Base-by-base conservation (phyloP, 2,888 invertebrate species). In the Cantharis flavilabris region DNA sequence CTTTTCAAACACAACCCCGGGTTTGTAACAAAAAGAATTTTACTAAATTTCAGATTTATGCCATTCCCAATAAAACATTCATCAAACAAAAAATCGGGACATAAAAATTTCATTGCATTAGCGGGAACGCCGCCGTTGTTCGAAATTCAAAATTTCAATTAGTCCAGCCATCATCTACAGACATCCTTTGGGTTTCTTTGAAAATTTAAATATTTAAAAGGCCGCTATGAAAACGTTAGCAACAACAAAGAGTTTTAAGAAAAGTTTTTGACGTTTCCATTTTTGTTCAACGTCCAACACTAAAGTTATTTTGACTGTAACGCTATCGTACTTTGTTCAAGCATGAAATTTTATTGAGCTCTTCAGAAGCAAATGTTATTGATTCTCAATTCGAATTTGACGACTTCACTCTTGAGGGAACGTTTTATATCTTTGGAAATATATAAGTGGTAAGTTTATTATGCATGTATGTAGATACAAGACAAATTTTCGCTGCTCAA, bases 301-400 rank as follows among this genome's bases (percentile, higher is more conserved):
- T 78, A 76, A 76, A 78, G 73, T 78, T 78, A 78, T 78, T 78
- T 76, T 75, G 78, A 75, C 75, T 78, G 72, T 78, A 78, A 78
- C 78, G 78, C 75, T 78, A 75, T 75, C 78, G 78, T 78, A 78
- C 78, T 78, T 78, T 78, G 78, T 78, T 78, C 73, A 16, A 78
- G 78, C 78, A 73, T 75, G 78, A 78, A 78, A 78, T 78, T 78
- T 78, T 78, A 78, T 71, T 72, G 72, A 70, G 26, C 75, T 76
- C 75, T 78, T 78, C 78, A 75, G 69, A 71, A 78, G 75, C 75
- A 76, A 76, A 75, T 75, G 75, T 75, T 78, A 78, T 78, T 76
- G 75, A 78, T 78, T 75, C 78, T 69, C 75, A 71, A 78, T 75
- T 78, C 75, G 70, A 67, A 71, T 73, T 77, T 78, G 78, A 78